phyloP scores from a whole-genome alignment of 2,113 vertebrate genomes.

The Motacilla tschutschensis region DNA sequence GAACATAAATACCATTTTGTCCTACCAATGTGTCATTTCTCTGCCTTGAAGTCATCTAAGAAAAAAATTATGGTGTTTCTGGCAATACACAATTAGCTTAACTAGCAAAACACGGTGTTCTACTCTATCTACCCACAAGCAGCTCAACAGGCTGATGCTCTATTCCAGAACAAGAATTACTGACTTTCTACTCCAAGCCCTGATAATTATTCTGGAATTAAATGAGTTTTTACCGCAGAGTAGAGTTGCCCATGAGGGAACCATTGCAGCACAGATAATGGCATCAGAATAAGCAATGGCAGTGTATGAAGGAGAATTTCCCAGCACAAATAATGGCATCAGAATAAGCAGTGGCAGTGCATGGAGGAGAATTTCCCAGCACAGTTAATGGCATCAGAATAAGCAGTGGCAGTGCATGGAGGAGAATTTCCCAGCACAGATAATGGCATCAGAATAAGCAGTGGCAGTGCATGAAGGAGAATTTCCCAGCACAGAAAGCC shows the following conservation, averaged over 20 bases:
- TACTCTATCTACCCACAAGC: not conserved
- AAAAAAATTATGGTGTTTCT: not conserved
- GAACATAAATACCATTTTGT: not conserved
- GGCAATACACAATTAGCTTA: not conserved
- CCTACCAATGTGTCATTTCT: not conserved
- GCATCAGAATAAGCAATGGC: not conserved
- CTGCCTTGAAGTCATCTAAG: not conserved
- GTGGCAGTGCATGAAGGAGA: not conserved
- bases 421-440: not conserved
- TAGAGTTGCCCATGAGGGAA: slow-evolving; percentile 11
- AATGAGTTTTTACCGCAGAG: slow-evolving; percentile 24
- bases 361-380: not conserved
- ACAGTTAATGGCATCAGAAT: not conserved
- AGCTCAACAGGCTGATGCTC: not conserved
- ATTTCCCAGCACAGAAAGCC: not conserved
- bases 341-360: not conserved
- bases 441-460: slow-evolving; percentile 13
- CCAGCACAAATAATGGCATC: not conserved
- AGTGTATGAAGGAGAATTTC: not conserved
- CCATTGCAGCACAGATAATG: not conserved
- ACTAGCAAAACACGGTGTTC: not conserved
- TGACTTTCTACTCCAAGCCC: not conserved
- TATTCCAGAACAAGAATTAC: not conserved
- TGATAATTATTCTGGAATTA: not conserved
- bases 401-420: not conserved